These are phyloP conservation scores for Gryllus longicercus DNA, from an alignment of 2,888 invertebrate genomes.

Conservation along the genomic window DNA sequence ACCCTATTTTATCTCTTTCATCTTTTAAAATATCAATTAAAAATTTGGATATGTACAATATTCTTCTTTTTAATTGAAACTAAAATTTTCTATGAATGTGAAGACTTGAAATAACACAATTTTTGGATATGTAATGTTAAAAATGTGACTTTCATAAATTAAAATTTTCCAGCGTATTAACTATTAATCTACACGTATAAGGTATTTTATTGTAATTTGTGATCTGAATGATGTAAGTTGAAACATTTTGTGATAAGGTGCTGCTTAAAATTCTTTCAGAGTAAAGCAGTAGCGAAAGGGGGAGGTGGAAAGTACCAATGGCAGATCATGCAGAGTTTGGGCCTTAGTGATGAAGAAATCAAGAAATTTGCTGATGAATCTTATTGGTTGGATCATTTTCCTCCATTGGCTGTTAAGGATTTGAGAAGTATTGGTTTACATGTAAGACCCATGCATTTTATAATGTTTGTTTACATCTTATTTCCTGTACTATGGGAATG, in stretches of 20 bases:
- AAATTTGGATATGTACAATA: too few species aligned
- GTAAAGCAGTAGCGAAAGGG: slow-evolving; percentile 91
- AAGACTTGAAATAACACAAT: too few species aligned
- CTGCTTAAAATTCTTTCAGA: slow-evolving; percentile 52
- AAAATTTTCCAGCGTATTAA: too few species aligned
- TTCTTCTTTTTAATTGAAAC: too few species aligned
- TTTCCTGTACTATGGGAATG: too few species aligned
- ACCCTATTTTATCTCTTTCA: too few species aligned
- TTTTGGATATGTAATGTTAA: too few species aligned
- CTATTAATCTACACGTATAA: too few species aligned
- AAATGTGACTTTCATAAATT: too few species aligned
- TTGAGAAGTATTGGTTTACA: slow-evolving; percentile 85
- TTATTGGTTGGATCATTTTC: slow-evolving; percentile 97
- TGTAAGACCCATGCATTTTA: slow-evolving; percentile 54
- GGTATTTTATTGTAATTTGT: background rate
- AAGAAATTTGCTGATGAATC: slow-evolving; percentile 82
- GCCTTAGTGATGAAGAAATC: slow-evolving; percentile 87
- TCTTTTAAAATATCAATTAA: too few species aligned
- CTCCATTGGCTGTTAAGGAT: slow-evolving; percentile 83
- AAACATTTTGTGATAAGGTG: background rate
- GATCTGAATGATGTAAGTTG: background rate
- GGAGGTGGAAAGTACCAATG: slow-evolving; percentile 91
- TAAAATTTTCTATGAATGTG: too few species aligned
- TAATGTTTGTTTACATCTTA: too few species aligned
- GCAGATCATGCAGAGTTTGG: slow-evolving; percentile 96